Base-by-base conservation (phyloP, 2,888 invertebrate species). In the Acrobasis repandana region DNA sequence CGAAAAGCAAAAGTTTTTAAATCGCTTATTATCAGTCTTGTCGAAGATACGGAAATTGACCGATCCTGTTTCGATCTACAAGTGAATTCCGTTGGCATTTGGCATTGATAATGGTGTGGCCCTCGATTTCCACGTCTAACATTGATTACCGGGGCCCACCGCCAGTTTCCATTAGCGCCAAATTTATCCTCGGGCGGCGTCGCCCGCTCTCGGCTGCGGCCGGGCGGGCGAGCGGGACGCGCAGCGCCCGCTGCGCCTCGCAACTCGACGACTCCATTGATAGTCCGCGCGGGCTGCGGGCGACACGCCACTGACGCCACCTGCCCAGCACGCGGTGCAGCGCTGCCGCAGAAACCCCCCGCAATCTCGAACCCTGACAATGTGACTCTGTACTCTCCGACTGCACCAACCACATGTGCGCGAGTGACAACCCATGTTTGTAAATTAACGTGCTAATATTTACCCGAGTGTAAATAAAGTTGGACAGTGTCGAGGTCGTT, bases 111-210 rank as follows among this genome's bases (percentile, higher is more conserved):
- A 81, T 78, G 77, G 74, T 81, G 28, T 28, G 77, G 71, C 72
- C 77, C 81, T 83, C 81, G 79, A 86, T 86, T 85, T 86, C 77
- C 80, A 83, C 82, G 80, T 85, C 80, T 80, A 88, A 81, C 90
- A 91, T 91, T 88, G 91, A 91, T 91, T 90, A 85, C 88, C 79
- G 78, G 82, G 82, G 83, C 84, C 82, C 87, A 85, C 81, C 82
- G 82, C 81, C 83, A 81, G 85, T 85, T 86, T 82, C 85, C 77
- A 86, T 90, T 87, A 89, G 90, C 87, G 90, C 90, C 90, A 90
- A 91, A 90, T 88, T 88, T 88, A 91, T 84, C 90, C 84, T 90
- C 90, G 90, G 87, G 82, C 76, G 77, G 77, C 79, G 82, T 88
- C 90, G 90, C 80, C 76, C 71, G 72, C 71, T 64, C 71, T 86